These are phyloP conservation scores for Puffinus mauretanicus DNA, from an alignment of 2,113 vertebrate species.

Conservation along the genomic window DNA sequence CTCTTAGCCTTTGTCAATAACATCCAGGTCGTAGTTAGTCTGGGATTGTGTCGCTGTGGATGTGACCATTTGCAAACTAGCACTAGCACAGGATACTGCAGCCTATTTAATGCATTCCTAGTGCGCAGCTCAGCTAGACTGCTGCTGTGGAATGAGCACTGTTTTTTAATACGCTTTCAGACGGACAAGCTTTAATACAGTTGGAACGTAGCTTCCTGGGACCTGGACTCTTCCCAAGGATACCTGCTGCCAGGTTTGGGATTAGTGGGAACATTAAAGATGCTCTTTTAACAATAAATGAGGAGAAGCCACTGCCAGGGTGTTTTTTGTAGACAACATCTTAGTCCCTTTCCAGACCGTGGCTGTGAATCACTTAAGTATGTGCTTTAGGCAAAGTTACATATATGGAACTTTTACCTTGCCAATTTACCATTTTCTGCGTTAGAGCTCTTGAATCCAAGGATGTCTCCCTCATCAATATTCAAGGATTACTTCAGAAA, in stretches of 20 bases:
- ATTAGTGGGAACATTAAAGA: background rate
- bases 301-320: background rate
- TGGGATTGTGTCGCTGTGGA: background rate
- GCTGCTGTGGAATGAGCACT: background rate
- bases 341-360: background rate
- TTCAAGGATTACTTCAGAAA: background rate
- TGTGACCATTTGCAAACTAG: background rate
- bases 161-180: background rate
- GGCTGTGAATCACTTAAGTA: background rate
- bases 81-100: background rate
- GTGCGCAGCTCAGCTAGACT: background rate
- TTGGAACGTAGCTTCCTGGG: background rate
- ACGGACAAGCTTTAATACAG: background rate
- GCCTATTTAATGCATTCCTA: background rate
- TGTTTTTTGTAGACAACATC: background rate
- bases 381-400: background rate
- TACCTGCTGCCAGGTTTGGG: background rate
- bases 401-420: background rate
- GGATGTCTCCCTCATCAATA: background rate
- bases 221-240: background rate
- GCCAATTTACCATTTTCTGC: background rate
- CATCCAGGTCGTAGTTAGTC: background rate
- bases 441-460: background rate
- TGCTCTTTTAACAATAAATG: background rate
- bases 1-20: background rate